Evolutionary conservation across 2,113 vertebrate genomes (phyloP).

Genomic region (Sturnira hondurensis): DNA sequence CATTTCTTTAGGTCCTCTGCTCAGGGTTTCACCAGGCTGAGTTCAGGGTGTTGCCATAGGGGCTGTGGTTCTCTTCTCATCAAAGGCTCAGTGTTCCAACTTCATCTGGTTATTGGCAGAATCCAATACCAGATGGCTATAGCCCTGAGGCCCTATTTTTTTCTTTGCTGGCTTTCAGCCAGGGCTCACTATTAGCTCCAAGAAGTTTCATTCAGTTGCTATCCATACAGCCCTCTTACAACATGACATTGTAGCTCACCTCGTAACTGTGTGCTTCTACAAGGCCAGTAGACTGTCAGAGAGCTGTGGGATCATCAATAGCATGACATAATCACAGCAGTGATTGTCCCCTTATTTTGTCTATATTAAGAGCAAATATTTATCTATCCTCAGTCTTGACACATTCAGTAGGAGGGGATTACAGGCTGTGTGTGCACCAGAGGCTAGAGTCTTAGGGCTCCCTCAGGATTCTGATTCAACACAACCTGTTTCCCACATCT

Average conservation of each 20-base stretch:
- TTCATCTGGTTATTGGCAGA: not conserved
- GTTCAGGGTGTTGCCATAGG: too few species aligned
- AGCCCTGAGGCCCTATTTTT: not conserved
- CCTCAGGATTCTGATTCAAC: not conserved
- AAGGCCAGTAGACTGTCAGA: not conserved
- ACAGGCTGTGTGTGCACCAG: not conserved
- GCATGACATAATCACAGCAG: not conserved
- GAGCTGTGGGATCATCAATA: not conserved
- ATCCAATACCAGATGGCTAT: not conserved
- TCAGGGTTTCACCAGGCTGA: not conserved
- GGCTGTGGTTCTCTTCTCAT: not conserved
- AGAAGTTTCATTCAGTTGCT: not conserved
- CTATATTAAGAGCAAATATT: not conserved
- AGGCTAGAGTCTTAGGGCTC: not conserved
- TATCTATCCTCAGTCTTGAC: not conserved
- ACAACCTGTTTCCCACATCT: not conserved
- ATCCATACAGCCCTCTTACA: not conserved
- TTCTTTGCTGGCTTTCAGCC: not conserved
- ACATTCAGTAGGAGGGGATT: not conserved
- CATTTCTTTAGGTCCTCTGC: too few species aligned
- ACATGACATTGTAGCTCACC: too few species aligned
- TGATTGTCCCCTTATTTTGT: not conserved
- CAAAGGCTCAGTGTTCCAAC: not conserved
- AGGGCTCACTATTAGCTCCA: not conserved
- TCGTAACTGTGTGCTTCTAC: not conserved